Evolutionary conservation across 1,140 invertebrate genomes (phyloP).

Genomic region (Lepidurus couesii): DNA sequence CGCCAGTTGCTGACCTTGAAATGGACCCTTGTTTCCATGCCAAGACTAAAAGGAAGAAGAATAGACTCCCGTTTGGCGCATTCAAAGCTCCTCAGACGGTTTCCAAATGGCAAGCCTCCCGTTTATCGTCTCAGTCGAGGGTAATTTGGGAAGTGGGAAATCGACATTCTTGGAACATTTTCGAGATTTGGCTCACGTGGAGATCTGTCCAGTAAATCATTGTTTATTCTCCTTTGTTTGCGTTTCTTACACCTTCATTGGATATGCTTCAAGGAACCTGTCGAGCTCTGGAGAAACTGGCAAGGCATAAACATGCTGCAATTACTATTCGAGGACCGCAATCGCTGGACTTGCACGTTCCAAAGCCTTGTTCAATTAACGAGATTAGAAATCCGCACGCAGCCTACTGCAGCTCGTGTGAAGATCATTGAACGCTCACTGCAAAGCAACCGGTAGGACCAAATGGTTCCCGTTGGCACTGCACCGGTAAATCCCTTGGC

Average conservation of each 20-base stretch:
- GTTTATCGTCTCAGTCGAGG: constrained; percentile 2
- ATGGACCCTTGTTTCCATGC: background rate
- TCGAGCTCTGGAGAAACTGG: constrained; percentile 76
- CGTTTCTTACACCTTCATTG: background rate
- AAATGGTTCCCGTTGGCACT: background rate
- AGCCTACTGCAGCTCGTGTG: constrained; percentile 55
- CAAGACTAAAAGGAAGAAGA: background rate
- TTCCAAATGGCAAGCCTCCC: background rate
- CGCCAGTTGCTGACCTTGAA: constrained; percentile 6
- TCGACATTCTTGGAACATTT: constrained; percentile 9
- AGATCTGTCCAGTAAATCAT: constrained; percentile 19
- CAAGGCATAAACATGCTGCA: constrained; percentile 75
- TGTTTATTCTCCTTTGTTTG: background rate
- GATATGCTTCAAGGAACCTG: constrained; percentile 56
- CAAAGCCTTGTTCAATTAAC: constrained; percentile 85
- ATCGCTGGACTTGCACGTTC: constrained; percentile 74
- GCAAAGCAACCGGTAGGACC: constrained; percentile 59
- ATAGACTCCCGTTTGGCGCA: background rate
- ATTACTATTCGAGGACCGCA: constrained; percentile 76
- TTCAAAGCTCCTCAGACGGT: background rate
- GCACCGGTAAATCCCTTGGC: background rate
- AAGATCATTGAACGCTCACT: constrained; percentile 87
- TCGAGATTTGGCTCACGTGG: background rate
- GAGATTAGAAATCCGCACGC: constrained; percentile 71
- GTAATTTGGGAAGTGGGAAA: constrained; percentile 1